Evolutionary conservation across 2,888 invertebrate genomes (phyloP).

Genomic region (Litoditis marina): DNA sequence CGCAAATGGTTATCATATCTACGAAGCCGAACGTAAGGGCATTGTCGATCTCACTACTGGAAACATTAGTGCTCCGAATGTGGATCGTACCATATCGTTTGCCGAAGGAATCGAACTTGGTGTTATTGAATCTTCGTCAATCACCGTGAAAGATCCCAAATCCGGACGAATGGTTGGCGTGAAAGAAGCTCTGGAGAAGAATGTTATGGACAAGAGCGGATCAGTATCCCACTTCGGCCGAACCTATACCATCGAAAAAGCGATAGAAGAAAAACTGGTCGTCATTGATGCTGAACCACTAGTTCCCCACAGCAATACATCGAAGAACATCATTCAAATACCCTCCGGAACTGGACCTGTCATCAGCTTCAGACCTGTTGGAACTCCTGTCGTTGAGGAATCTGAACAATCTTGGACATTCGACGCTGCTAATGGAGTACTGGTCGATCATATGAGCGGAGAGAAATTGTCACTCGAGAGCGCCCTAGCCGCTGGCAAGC

Average conservation of each 20-base stretch:
- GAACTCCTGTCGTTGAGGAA: constrained; percentile 58
- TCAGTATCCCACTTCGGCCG: constrained; percentile 40
- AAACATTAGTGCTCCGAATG: constrained; percentile 80
- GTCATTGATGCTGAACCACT: constrained; percentile 56
- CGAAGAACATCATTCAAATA: constrained; percentile 61
- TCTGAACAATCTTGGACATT: constrained; percentile 60
- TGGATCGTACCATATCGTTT: constrained; percentile 79
- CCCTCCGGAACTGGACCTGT: constrained; percentile 56
- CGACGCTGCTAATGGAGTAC: constrained; percentile 79
- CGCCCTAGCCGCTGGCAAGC: constrained; percentile 65
- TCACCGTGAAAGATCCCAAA: constrained; percentile 80
- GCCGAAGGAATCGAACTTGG: constrained; percentile 70
- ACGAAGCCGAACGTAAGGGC: constrained; percentile 78
- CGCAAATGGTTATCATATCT: constrained; percentile 77
- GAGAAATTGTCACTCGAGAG: constrained; percentile 74
- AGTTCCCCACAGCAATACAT: constrained; percentile 33
- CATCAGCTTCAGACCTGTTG: constrained; percentile 60
- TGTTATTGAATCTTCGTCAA: constrained; percentile 75
- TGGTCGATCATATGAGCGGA: constrained; percentile 71
- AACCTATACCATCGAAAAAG: constrained; percentile 49
- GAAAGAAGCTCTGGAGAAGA: constrained; percentile 78
- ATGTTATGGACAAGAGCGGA: constrained; percentile 64
- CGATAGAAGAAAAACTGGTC: constrained; percentile 53
- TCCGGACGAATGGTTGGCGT: constrained; percentile 78
- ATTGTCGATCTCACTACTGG: constrained; percentile 81